phyloP scores from a whole-genome alignment of 2,113 vertebrate species.

The Ceyx cyanopectus region DNA sequence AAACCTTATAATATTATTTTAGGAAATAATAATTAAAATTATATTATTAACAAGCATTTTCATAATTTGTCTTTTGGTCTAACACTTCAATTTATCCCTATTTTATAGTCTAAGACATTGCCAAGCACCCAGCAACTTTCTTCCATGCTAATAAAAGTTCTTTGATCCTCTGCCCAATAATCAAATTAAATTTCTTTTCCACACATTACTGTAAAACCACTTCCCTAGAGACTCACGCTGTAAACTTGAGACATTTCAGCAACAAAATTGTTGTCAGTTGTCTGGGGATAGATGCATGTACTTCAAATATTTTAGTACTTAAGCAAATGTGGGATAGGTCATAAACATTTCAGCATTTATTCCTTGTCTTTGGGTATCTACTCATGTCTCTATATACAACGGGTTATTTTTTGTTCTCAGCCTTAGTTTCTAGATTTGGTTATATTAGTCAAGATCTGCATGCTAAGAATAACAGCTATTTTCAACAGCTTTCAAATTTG shows the following conservation, averaged over 20 bases:
- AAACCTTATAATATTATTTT: not conserved
- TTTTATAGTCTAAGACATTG: not conserved
- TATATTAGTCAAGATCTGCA: not conserved
- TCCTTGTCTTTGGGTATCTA: not conserved
- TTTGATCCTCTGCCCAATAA: not conserved
- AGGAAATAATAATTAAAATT: not conserved
- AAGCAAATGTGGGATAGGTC: not conserved
- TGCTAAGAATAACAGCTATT: not conserved
- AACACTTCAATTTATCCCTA: not conserved
- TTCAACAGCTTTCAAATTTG: not conserved
- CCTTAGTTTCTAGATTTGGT: not conserved
- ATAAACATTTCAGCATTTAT: not conserved
- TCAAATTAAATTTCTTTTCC: slow-evolving; percentile 34
- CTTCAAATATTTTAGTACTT: not conserved
- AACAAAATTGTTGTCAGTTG: not conserved
- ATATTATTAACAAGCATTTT: not conserved
- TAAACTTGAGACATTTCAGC: not conserved
- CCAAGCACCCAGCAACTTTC: not conserved
- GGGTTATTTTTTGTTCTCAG: not conserved
- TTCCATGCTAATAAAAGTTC: not conserved
- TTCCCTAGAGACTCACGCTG: slow-evolving; percentile 4
- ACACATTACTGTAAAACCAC: slow-evolving; percentile 11
- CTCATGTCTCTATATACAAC: not conserved
- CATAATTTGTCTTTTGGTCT: not conserved
- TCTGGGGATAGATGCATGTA: not conserved